Base-by-base conservation (phyloP, 2,888 invertebrate genomes). In the Caenorhabditis sp. region DNA sequence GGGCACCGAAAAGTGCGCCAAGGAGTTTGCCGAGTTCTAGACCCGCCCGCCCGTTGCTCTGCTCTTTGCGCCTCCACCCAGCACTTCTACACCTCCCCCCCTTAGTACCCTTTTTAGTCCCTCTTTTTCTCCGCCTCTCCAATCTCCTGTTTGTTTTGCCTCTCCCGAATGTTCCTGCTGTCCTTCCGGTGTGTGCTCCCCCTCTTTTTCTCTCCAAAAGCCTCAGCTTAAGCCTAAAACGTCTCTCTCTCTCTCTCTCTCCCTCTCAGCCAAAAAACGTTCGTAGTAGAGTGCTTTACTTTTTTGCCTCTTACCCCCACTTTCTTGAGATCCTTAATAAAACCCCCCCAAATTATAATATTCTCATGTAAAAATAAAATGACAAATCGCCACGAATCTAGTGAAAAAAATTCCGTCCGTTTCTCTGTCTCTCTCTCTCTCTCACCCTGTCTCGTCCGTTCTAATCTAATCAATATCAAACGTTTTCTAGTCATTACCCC, bases 1-100 rank as follows among this genome's bases (percentile, higher is more conserved):
- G 87, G 95, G 96, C 82, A 95, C 96, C 86, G 99, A 99, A 92
- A 97, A 98, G 92, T 99, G 98, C 93, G 95, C 96, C 90, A 98
- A 97, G 92, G 99, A 99, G 92, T 99, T 99, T 92, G 96, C 96
- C 86, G 98, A 99, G 91, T 99, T 99, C 89, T 92, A 80, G 52
- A 11, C n/a, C 13, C 9, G 24, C 11, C 26, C 26, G n/a, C 37
- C 15, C 17, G 4, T 24, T 24, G 5, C 30, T 30, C 30, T 30
- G 9, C 30, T 9, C 30, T 30, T 30, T n/a, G n/a, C n/a, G n/a
- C n/a, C n/a, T n/a, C n/a, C n/a, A n/a, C n/a, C n/a, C n/a, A n/a
- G n/a, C n/a, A n/a, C n/a, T n/a, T n/a, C n/a, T n/a, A n/a, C n/a
- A n/a, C n/a, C n/a, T n/a, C n/a, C n/a, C n/a, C n/a, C n/a, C n/a